Evolutionary conservation across 2,888 invertebrate genomes (phyloP).

Genomic region (Adela reaumurella): DNA sequence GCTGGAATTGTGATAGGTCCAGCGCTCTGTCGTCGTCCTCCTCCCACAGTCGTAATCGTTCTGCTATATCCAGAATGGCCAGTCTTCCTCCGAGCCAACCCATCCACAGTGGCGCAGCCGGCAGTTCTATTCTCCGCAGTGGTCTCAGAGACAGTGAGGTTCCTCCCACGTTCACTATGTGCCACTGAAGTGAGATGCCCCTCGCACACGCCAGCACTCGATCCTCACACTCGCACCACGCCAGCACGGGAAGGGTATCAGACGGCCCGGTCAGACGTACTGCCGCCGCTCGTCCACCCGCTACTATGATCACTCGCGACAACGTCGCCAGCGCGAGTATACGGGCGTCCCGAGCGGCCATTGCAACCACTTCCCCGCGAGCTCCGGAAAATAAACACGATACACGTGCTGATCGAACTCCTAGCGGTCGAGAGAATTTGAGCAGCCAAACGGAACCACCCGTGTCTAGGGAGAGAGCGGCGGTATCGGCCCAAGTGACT

Average conservation of each 20-base stretch:
- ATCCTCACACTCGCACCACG: constrained; percentile 74
- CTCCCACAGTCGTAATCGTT: constrained; percentile 84
- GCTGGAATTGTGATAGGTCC: constrained; percentile 74
- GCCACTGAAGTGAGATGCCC: constrained; percentile 79
- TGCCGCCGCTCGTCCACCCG: constrained; percentile 38
- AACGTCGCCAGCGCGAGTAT: constrained; percentile 92
- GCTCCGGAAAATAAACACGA: constrained; percentile 96
- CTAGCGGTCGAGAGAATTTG: constrained; percentile 82
- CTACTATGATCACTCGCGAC: constrained; percentile 69
- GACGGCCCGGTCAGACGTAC: constrained; percentile 68
- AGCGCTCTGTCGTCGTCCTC: constrained; percentile 83
- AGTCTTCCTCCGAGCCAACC: constrained; percentile 75
- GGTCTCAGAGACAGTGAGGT: constrained; percentile 52
- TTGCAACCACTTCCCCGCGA: constrained; percentile 74
- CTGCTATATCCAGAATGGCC: constrained; percentile 80
- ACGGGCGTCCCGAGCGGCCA: constrained; percentile 41
- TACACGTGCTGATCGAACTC: constrained; percentile 83
- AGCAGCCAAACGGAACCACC: constrained; percentile 96
- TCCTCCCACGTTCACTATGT: constrained; percentile 60
- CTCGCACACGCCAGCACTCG: constrained; percentile 89
- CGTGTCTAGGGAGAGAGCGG: constrained; percentile 68
- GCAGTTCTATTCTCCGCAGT: constrained; percentile 68
- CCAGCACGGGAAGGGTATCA: constrained; percentile 80
- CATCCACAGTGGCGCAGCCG: constrained; percentile 61
- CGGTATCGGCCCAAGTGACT: constrained; percentile 45